Evolutionary conservation across 2,888 invertebrate genomes (phyloP).

Genomic region (Tachina grossa): DNA sequence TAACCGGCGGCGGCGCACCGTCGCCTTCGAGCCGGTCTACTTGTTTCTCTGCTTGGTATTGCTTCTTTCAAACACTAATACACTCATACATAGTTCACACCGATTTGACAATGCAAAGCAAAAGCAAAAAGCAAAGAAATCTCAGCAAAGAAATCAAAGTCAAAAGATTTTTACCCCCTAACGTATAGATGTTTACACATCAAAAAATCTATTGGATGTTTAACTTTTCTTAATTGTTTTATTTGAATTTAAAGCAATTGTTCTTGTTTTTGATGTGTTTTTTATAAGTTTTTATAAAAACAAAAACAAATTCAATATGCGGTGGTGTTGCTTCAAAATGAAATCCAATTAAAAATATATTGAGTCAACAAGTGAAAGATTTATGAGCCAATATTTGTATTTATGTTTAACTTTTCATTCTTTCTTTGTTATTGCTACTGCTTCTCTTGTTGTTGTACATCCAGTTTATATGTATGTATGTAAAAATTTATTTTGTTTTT

Average conservation of each 20-base stretch:
- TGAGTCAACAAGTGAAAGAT: conserved; percentile 80
- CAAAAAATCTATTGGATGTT: conserved; percentile 70
- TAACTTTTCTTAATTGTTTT: conserved; percentile 40
- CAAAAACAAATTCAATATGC: conserved; percentile 5
- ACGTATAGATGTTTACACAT: too few species aligned
- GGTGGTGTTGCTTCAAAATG: conserved; percentile 31
- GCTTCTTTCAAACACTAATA: too few species aligned
- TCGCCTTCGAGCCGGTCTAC: too few species aligned
- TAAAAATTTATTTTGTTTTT: conserved; percentile 6
- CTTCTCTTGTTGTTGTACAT: background rate
- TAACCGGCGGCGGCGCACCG: too few species aligned
- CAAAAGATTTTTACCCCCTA: too few species aligned
- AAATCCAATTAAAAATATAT: conserved; percentile 76
- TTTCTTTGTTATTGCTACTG: background rate
- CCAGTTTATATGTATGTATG: conserved; percentile 17
- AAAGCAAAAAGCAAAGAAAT: too few species aligned
- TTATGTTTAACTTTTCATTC: conserved; percentile 49
- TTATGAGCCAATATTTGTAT: conserved; percentile 76
- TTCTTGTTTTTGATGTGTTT: background rate
- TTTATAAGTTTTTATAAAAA: conserved; percentile 1
- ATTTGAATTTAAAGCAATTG: conserved; percentile 56
- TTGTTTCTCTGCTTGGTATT: too few species aligned
- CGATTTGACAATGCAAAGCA: too few species aligned
- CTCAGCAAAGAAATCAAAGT: too few species aligned
- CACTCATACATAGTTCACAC: too few species aligned